These are phyloP conservation scores for Hyles euphorbiae DNA, from an alignment of 1,140 invertebrate genomes.

Conservation along the genomic window DNA sequence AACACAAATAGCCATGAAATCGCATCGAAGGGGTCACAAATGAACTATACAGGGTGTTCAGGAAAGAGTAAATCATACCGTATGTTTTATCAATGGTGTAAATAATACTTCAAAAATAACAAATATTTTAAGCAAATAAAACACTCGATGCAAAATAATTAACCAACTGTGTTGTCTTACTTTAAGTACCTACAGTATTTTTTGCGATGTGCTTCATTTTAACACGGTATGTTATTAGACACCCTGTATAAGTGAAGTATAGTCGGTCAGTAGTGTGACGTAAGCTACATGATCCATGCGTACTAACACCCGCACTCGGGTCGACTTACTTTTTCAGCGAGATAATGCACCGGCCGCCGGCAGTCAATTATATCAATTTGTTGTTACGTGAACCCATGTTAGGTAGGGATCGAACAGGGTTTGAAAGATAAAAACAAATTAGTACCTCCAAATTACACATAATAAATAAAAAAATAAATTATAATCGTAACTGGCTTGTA, in stretches of 20 bases:
- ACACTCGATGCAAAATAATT: too few relatives aligned
- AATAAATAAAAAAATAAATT: constrained; percentile 29
- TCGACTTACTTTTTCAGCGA: constrained; percentile 61
- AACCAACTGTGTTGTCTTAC: too few relatives aligned
- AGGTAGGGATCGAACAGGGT: constrained; percentile 58
- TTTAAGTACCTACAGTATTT: too few relatives aligned
- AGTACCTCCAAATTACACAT: constrained; percentile 58
- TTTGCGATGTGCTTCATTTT: too few relatives aligned
- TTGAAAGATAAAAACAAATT: constrained; percentile 70
- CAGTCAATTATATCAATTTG: constrained; percentile 53
- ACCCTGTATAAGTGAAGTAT: too few relatives aligned
- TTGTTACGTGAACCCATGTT: constrained; percentile 62
- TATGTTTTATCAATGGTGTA: too few relatives aligned
- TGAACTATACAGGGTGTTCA: background rate
- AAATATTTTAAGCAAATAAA: too few relatives aligned
- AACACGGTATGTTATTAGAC: too few relatives aligned
- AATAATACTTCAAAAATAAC: too few relatives aligned
- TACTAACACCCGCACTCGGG: constrained; percentile 32
- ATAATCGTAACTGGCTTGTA: constrained; percentile 27
- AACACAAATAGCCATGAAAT: background rate
- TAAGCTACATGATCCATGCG: constrained; percentile 38
- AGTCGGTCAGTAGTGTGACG: background rate
- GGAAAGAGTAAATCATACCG: too few relatives aligned
- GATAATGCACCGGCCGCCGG: constrained; percentile 43
- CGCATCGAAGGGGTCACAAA: too few relatives aligned